Conservation (phyloP, 2,888 invertebrate species). For the Protonemura montana region DNA sequence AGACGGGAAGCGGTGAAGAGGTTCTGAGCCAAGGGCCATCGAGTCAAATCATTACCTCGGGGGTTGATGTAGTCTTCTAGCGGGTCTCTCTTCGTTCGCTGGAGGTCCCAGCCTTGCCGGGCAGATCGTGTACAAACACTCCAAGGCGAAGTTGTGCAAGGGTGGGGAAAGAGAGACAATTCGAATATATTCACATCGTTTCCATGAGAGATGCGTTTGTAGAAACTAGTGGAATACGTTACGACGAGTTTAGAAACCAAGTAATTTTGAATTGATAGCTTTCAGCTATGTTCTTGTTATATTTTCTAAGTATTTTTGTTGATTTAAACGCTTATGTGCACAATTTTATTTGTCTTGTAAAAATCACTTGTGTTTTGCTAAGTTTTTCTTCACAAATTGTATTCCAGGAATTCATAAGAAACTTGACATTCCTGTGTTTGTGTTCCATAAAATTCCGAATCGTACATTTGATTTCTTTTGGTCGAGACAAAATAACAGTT, state of each 20-base stretch:
- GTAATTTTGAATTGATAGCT: neutral
- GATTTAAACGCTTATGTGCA: too few species aligned
- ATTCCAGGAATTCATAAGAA: too few species aligned
- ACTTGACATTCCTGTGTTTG: too few species aligned
- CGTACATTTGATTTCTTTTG: too few species aligned
- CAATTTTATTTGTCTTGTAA: too few species aligned
- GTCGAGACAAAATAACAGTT: neutral
- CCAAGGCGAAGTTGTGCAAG: neutral
- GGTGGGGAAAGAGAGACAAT: neutral
- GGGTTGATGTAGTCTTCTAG: neutral
- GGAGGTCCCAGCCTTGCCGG: neutral
- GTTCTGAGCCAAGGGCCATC: neutral
- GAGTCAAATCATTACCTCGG: neutral
- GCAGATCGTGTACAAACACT: constrained; percentile 5
- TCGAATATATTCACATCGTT: neutral
- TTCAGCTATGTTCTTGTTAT: too few species aligned
- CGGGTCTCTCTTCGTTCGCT: too few species aligned
- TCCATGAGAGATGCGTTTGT: neutral
- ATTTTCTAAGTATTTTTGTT: too few species aligned
- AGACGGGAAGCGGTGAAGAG: neutral
- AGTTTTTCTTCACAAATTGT: too few species aligned
- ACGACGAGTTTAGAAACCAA: neutral
- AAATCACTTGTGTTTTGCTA: too few species aligned
- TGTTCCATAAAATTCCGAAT: too few species aligned
- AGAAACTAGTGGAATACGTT: neutral